Conservation (phyloP, 2,888 invertebrate genomes). For the Tipula helvola region DNA sequence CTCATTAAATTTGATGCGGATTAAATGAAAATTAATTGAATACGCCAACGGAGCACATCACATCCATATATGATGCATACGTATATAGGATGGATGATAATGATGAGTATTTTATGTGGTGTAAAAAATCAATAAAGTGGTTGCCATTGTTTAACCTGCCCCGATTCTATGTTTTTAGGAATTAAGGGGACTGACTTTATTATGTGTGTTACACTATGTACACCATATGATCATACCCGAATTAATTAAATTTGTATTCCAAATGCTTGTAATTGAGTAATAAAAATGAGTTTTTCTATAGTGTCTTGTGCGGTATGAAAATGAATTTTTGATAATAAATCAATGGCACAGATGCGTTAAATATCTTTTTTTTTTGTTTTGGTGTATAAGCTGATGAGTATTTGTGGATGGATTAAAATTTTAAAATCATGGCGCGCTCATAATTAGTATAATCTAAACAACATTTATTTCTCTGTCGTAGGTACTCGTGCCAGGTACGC, state of each 20-base stretch:
- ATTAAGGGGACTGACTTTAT: not conserved
- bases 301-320: not conserved
- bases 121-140: not conserved
- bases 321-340: not conserved
- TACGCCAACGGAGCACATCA: not conserved
- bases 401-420: not conserved
- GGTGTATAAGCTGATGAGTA: not conserved
- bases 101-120: not conserved
- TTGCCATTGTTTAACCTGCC: not conserved
- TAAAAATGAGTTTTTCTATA: not conserved
- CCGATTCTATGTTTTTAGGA: not conserved
- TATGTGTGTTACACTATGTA: not conserved
- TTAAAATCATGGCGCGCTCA: not conserved
- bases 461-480: not conserved
- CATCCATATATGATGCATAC: not conserved
- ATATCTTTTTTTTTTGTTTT: not conserved
- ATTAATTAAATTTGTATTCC: not conserved
- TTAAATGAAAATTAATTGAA: constrained; percentile 4
- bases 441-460: not conserved
- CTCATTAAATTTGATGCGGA: not conserved
- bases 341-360: not conserved
- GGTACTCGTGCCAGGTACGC: not conserved
- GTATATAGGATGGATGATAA: not conserved
- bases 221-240: not conserved
- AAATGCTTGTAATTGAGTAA: not conserved